Conservation (phyloP, 2,888 invertebrate species). For the Caenorhabditis sulstoni region DNA sequence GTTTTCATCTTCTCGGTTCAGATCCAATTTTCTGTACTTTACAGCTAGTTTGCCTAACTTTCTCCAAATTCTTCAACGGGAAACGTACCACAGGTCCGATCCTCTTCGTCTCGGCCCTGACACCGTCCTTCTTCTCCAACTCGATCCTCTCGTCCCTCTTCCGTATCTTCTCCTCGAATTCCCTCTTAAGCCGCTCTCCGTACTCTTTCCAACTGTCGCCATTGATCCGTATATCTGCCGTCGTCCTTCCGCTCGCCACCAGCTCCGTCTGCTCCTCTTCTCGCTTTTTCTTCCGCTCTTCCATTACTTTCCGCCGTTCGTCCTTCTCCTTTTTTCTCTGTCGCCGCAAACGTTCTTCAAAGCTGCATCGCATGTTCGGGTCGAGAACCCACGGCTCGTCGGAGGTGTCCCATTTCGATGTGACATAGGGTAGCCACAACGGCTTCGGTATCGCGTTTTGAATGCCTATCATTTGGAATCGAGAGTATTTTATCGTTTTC, state of each 20-base stretch:
- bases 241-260: conserved; percentile 37
- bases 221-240: not conserved
- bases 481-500: conserved; percentile 40
- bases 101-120: not conserved
- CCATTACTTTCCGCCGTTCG: conserved; percentile 60
- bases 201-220: conserved; percentile 44
- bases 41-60: too few species aligned
- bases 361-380: conserved; percentile 58
- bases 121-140: conserved; percentile 6
- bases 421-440: conserved; percentile 62
- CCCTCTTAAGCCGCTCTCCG: conserved; percentile 8
- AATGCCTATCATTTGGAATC: conserved; percentile 57
- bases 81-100: conserved; percentile 51
- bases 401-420: conserved; percentile 60
- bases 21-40: too few species aligned
- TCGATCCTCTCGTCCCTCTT: conserved; percentile 2
- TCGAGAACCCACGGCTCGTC: conserved; percentile 71
- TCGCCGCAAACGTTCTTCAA: conserved; percentile 56
- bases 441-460: conserved; percentile 42
- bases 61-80: not conserved
- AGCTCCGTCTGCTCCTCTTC: conserved; percentile 45
- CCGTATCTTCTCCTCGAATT: conserved; percentile 23
- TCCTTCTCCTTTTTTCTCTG: conserved; percentile 58
- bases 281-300: conserved; percentile 41
- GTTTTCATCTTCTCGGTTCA: too few species aligned